Base-by-base conservation (phyloP, 2,888 invertebrate genomes). In the Rhyacophila evoluta region DNA sequence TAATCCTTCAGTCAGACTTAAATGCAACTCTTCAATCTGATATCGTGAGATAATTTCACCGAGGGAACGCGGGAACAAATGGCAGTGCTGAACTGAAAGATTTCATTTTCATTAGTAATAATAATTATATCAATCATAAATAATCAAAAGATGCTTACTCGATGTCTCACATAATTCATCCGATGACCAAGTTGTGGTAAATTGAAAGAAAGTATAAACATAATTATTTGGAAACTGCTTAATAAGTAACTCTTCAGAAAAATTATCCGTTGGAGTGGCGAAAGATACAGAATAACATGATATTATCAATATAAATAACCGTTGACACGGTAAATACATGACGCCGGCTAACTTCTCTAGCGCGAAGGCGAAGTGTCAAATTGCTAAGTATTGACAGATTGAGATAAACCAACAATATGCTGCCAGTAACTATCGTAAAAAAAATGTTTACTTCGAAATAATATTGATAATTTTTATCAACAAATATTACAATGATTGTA, bases 201-300 rank as follows among this genome's bases (percentile, higher is more conserved):
- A 98, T 87, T 98, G 97, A 86, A 98, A 98, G 86, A 95, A 95
- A 10, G 95, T 93, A 85, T 97, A 96, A 28, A 98, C 91, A 89
- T 97, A 95, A 80, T 95, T 95, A 84, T 93, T 94, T 55, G 93
- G 91, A 78, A 98, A 87, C 0, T 97, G 96, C 86, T 96, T 97
- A 36, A 98, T 90, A 83, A 95, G 92, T 73, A 98, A 88, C 89
- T 98, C 97, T 90, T 98, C 98, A 81, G 93, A 92, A 85, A 96
- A 97, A 80, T 90, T 91, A 87, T 97, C 97, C 15, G 55, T 55
- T 2, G 55, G 55, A 19, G 1, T 55, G 2, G 15, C 15, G 8
- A 19, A 79, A 73, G 70, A 10, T 10, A 69, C 55, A 74, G 10
- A 79, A 80, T 74, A 70, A 81, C 33, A 80, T 72, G 29, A 19